phyloP scores from a whole-genome alignment of 2,888 invertebrate species.

The Hydropsyche betteni region DNA sequence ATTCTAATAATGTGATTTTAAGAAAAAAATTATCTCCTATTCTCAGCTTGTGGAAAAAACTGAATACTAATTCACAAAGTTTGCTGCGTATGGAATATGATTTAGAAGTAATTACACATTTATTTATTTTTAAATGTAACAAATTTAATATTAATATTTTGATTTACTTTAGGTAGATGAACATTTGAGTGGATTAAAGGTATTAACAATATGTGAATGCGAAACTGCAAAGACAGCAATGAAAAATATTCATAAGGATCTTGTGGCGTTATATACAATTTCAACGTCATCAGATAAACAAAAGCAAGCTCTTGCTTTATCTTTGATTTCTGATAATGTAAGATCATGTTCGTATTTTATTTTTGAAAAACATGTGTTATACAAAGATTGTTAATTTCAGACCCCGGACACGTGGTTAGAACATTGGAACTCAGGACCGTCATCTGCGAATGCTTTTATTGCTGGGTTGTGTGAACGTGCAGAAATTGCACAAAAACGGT shows the following conservation, averaged over 20 bases:
- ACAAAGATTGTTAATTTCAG: constrained; percentile 58
- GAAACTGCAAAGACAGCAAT: constrained; percentile 43
- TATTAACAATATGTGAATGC: constrained; percentile 45
- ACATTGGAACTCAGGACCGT: constrained; percentile 70
- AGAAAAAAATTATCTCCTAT: constrained; percentile 62
- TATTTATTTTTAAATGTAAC: too few species aligned
- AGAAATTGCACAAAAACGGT: constrained; percentile 32
- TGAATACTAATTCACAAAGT: constrained; percentile 64
- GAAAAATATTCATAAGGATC: constrained; percentile 59
- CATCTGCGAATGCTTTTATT: constrained; percentile 41
- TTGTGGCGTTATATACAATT: constrained; percentile 64
- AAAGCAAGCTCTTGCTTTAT: constrained; percentile 37
- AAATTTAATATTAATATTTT: background rate
- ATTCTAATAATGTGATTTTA: constrained; percentile 43
- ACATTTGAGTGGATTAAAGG: constrained; percentile 33
- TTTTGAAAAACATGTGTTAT: constrained; percentile 2
- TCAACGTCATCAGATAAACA: constrained; percentile 62
- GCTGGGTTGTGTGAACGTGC: constrained; percentile 45
- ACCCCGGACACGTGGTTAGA: constrained; percentile 74
- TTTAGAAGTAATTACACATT: constrained; percentile 37
- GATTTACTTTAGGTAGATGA: constrained; percentile 21
- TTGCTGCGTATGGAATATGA: constrained; percentile 19
- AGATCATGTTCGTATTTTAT: background rate
- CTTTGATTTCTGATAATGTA: constrained; percentile 48
- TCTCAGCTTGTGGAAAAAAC: constrained; percentile 84